Base-by-base conservation (phyloP, 2,888 invertebrate species). In the Ypsolopha sequella region DNA sequence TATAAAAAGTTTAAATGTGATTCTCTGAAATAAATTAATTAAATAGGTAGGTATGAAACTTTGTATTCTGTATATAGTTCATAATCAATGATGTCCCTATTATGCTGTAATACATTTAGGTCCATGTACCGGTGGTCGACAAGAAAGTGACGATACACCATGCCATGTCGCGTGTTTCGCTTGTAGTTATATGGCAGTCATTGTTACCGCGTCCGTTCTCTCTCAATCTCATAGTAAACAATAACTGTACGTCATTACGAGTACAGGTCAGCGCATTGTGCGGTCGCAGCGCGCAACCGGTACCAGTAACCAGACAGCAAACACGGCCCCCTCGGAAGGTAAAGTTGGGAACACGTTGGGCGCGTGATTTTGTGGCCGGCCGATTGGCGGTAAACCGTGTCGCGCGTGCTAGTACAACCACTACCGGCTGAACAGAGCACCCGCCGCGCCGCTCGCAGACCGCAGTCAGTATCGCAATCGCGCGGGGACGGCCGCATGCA, bases 221-320 rank as follows among this genome's bases (percentile, higher is more conserved):
- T n/a, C n/a, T n/a, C n/a, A n/a, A n/a, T n/a, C n/a, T 64, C 70
- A 69, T 72, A 68, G 70, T 76, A 78, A 79, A 78, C 79, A 80
- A 79, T 78, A 68, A 65, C 68, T 68, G 68, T 71, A 66, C 68
- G 63, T 65, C 66, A 70, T 67, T 69, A 58, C 68, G 65, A 69
- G 60, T 64, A 43, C 14, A 66, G 73, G 75, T 75, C 73, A 74
- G 65, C 57, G 66, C 64, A 73, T 73, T 74, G 74, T 73, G 66
- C 58, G 59, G 4, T 24, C 53, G 59, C 53, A 61, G 55, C 59
- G 54, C 24, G 56, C 35, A 14, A 46, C 11, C n/a, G 11, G 8
- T n/a, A n/a, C 24, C 6, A 38, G n/a, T 38, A 38, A 38, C 1
- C 8, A 38, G n/a, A 38, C 38, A 38, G 2, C 8, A 38, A 6